Evolutionary conservation across 2,113 vertebrate species (phyloP).

Genomic region (Galeopterus variegatus): DNA sequence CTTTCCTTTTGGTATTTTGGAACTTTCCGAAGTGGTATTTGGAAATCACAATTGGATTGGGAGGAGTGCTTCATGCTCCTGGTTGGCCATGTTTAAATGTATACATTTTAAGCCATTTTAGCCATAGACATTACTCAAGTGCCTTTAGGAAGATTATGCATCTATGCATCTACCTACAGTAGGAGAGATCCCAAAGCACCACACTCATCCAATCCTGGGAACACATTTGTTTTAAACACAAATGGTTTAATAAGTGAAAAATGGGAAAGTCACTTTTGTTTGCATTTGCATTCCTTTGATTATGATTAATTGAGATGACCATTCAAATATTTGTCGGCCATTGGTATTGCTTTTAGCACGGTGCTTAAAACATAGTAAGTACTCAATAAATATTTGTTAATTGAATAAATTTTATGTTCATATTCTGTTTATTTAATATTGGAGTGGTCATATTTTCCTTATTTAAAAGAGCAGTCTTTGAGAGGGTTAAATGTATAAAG

Average conservation of each 20-base stretch:
- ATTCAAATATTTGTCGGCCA: neutral
- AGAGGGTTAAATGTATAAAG: conserved; percentile 10
- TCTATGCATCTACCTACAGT: neutral
- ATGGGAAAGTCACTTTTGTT: neutral
- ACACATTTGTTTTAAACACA: conserved; percentile 36
- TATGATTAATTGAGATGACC: neutral
- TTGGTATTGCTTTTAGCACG: neutral
- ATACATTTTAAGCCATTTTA: neutral
- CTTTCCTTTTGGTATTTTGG: neutral
- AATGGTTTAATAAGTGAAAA: neutral
- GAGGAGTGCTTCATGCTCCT: neutral
- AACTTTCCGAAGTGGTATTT: conserved; percentile 15
- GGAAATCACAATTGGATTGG: neutral
- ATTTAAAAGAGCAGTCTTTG: conserved; percentile 45
- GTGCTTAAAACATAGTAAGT: conserved; percentile 31
- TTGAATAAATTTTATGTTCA: neutral
- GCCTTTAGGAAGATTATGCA: neutral
- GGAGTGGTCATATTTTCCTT: conserved; percentile 14
- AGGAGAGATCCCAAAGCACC: neutral
- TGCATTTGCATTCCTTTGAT: neutral
- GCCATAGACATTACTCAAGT: neutral
- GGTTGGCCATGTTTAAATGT: neutral
- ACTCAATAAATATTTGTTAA: conserved; percentile 11
- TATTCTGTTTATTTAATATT: conserved; percentile 22
- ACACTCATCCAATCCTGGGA: neutral